These are phyloP conservation scores for Chaetophractus vellerosus DNA, from an alignment of 2,797 vertebrate species.

Conservation along the genomic window DNA sequence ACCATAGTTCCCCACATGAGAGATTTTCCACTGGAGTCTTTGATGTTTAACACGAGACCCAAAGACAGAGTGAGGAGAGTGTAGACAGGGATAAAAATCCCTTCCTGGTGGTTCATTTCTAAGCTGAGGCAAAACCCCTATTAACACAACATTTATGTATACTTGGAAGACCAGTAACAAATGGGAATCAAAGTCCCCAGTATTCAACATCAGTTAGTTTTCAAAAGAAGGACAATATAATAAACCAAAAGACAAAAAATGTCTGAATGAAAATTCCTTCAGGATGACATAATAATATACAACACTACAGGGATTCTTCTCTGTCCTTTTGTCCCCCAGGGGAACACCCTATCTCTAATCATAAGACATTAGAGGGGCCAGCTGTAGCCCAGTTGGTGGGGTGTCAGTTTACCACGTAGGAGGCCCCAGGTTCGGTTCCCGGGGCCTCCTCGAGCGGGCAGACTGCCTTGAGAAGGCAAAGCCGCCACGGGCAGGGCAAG, in stretches of 20 bases:
- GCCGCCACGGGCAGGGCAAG: too few species aligned
- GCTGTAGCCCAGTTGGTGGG: too few species aligned
- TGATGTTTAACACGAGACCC: conserved; percentile 67
- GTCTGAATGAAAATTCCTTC: conserved; percentile 44
- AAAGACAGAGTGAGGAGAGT: background rate
- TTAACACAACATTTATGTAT: conserved; percentile 41
- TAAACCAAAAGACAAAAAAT: conserved; percentile 55
- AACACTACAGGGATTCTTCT: conserved; percentile 45
- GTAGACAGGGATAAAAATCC: conserved; percentile 12
- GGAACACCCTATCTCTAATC: background rate
- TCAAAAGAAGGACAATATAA: conserved; percentile 54
- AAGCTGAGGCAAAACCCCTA: conserved; percentile 32
- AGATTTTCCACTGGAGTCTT: conserved; percentile 1
- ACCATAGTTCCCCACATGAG: background rate
- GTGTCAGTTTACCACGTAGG: too few species aligned
- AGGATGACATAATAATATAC: conserved; percentile 40
- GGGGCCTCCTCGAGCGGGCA: too few species aligned
- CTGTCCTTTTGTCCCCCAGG: background rate
- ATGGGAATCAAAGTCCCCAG: background rate
- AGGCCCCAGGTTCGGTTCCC: too few species aligned
- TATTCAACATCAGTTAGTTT: conserved; percentile 20
- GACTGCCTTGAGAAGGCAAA: too few species aligned
- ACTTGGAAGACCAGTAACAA: conserved; percentile 38
- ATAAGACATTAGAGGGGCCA: conserved; percentile 15
- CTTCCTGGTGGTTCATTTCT: conserved; percentile 1